Evolutionary conservation across 2,888 invertebrate genomes (phyloP), one percentile per base, ranked within the genome.

Genomic region (Agrilus mali): DNA sequence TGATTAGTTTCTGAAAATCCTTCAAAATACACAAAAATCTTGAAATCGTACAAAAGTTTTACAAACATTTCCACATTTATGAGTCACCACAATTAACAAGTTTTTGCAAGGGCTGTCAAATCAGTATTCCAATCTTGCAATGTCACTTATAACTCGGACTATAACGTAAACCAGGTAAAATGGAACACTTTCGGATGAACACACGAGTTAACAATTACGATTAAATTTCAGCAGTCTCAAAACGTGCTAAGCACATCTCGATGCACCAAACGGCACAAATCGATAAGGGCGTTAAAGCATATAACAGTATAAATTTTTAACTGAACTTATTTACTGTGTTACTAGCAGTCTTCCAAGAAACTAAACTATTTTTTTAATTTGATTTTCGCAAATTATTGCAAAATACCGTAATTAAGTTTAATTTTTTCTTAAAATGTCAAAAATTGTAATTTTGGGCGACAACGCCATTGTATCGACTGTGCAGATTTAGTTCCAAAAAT

Each of bases 381-480:
- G 10, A 27, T 27, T 27, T 27, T 27, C 27, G 27, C 27, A 27
- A 27, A 27, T 27, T 3, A 27, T 10, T 27, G 27, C 27, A 27
- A 27, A 27, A 27, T 27, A 10, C 27, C 8, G 27, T 27, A 27
- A 27, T 27, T 27, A 27, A 27, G 27, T 27, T 27, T 27, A 43
- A 40, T 42, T 47, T 47, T 44, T 47, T 45, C 45, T 36, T 42
- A 42, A 43, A 47, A 47, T 45, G 48, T 48, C 48, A 48, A 59
- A 59, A 57, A 56, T 52, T 47, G 46, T 50, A 50, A 51, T 54
- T 55, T 57, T 53, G 53, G 55, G 55, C 57, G 57, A 60, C 60
- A 65, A 63, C 67, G 66, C 67, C 67, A 67, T 67, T 66, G 61
- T 64, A 65, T 65, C 61, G 62, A 66, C 65, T 63, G 59, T 59